These are phyloP conservation scores for Takifugu rubripes DNA, from an alignment of 2,797 vertebrate genomes.

Conservation along the genomic window DNA sequence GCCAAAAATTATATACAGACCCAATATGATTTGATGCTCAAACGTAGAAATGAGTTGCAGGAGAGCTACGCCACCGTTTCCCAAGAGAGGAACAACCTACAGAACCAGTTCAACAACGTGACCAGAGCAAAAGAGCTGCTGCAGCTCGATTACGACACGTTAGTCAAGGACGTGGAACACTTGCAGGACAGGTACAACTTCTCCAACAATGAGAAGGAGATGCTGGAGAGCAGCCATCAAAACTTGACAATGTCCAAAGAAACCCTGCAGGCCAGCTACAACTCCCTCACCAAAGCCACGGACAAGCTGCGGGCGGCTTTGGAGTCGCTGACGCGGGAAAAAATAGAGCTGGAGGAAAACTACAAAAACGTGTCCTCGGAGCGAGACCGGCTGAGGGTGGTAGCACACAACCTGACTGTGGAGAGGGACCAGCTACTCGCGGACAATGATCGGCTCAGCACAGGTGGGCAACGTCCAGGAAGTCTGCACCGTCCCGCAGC, in stretches of 20 bases:
- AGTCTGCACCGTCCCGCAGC: too few relatives aligned
- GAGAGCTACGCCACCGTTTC: slow-evolving; percentile 1
- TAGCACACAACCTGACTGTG: slow-evolving; percentile 36
- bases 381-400: slow-evolving; percentile 22
- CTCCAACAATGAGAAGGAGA: slow-evolving; percentile 39
- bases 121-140: slow-evolving; percentile 41
- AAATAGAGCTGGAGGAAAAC: slow-evolving; percentile 12
- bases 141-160: slow-evolving; percentile 34
- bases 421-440: slow-evolving; percentile 31
- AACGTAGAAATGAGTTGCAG: slow-evolving; percentile 26
- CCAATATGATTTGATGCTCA: neutral
- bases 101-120: slow-evolving; percentile 53
- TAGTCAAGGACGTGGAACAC: slow-evolving; percentile 38
- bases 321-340: slow-evolving; percentile 7
- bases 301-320: slow-evolving; percentile 22
- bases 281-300: slow-evolving; percentile 1
- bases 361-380: slow-evolving; percentile 13
- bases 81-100: slow-evolving; percentile 47
- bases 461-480: slow-evolving; percentile 23
- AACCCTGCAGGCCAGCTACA: slow-evolving; percentile 17
- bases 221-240: slow-evolving; percentile 29
- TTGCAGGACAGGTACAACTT: slow-evolving; percentile 40
- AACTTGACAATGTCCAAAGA: slow-evolving; percentile 32
- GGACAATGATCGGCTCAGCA: slow-evolving; percentile 18
- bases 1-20: slow-evolving; percentile 15